These are phyloP conservation scores for Oscheius sp. DNA, from an alignment of 2,888 invertebrate species.

Conservation along the genomic window DNA sequence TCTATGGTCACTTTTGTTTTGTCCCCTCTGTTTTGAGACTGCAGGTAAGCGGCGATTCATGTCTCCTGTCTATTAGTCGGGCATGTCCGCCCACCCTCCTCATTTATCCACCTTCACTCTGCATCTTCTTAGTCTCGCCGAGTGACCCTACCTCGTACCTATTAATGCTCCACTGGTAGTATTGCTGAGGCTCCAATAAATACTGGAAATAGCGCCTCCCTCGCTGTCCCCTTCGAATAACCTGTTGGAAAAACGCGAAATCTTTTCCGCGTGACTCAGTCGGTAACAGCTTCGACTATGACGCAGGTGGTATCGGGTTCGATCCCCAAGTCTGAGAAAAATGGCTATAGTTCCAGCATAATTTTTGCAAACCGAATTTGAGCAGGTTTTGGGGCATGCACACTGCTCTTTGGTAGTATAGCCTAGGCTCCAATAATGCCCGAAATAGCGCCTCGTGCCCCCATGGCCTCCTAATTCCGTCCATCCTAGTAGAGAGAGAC, in stretches of 20 bases:
- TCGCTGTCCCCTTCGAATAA: background rate
- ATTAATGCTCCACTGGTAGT: background rate
- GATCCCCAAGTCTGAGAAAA: background rate
- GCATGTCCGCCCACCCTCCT: constrained; percentile 11
- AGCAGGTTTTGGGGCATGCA: too few species aligned
- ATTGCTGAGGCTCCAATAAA: background rate
- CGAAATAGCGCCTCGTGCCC: constrained; percentile 9
- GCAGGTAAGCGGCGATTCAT: background rate
- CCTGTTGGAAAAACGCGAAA: background rate
- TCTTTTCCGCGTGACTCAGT: too few species aligned
- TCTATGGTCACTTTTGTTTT: background rate
- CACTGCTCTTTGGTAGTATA: background rate
- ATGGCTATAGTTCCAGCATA: background rate
- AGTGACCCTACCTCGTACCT: background rate
- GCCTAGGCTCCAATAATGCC: background rate
- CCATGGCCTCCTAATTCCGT: constrained; percentile 7
- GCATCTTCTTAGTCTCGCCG: background rate
- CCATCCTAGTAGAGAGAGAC: background rate
- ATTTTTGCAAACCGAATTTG: too few species aligned
- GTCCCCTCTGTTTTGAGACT: background rate
- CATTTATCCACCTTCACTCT: constrained; percentile 9
- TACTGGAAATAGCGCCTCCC: background rate
- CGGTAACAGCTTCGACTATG: background rate
- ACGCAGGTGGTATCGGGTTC: background rate
- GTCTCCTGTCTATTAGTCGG: background rate